A percentile compares a stretch with the other conserved stretches of the same genome.
Evolutionary conservation across 2,797 vertebrate species (phyloP).

Genomic region (Acanthis flammea): DNA sequence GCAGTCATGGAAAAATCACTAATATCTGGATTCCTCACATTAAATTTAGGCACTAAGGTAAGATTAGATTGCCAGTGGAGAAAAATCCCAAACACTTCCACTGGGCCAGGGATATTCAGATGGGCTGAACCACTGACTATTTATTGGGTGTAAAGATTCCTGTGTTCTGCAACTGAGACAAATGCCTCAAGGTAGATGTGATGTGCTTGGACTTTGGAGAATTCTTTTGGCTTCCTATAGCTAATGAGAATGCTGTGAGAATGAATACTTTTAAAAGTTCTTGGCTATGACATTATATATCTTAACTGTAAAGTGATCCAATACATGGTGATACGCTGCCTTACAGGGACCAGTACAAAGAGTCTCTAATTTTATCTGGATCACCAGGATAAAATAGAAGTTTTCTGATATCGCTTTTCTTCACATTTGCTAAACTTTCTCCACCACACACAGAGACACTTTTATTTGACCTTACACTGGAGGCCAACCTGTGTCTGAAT

Average conservation of each 20-base stretch:
- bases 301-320: neutral
- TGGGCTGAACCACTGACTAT: neutral
- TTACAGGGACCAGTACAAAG: neutral
- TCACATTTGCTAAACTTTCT: neutral
- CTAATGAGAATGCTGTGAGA: neutral
- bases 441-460: conserved; percentile 25
- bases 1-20: neutral
- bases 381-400: neutral
- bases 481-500: conserved; percentile 26
- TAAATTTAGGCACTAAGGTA: neutral
- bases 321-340: neutral
- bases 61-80: neutral
- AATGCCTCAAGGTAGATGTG: neutral
- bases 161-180: neutral
- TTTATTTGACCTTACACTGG: conserved; percentile 39
- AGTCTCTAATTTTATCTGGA: neutral
- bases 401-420: neutral
- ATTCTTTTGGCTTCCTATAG: neutral
- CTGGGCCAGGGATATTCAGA: neutral
- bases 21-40: neutral
- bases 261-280: neutral
- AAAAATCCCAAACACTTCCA: neutral
- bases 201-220: neutral
- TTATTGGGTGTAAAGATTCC: neutral
- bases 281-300: neutral